These are phyloP conservation scores for Diplazon laetatorius DNA, from an alignment of 2,888 invertebrate species.

Conservation along the genomic window DNA sequence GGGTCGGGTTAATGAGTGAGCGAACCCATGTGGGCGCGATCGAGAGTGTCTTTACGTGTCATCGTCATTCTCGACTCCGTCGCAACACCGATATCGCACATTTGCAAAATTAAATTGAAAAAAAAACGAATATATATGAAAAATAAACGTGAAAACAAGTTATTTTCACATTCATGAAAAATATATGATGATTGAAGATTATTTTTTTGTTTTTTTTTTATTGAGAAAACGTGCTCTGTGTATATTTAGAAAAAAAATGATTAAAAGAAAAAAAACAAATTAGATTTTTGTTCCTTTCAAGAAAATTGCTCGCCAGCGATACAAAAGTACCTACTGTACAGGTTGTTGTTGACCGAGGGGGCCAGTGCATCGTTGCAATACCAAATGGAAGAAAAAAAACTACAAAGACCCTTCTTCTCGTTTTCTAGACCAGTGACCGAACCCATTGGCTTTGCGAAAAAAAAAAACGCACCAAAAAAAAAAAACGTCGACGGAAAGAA, in stretches of 20 bases:
- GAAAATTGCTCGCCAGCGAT: not conserved
- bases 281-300: too few species aligned
- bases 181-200: too few species aligned
- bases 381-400: not conserved
- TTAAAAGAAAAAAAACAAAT: not conserved
- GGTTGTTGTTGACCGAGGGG: too few species aligned
- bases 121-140: not conserved
- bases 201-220: too few species aligned
- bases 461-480: conserved; percentile 27
- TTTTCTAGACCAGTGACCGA: not conserved
- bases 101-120: not conserved
- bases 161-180: too few species aligned
- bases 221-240: too few species aligned
- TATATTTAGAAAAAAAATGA: not conserved
- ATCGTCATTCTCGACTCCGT: not conserved
- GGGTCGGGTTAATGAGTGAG: conserved; percentile 53
- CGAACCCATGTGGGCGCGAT: conserved; percentile 44
- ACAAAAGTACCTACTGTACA: too few species aligned
- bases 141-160: not conserved
- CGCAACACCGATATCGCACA: not conserved
- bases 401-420: not conserved
- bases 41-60: conserved; percentile 7
- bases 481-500: too few species aligned
- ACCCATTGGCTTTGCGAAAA: conserved; percentile 8
- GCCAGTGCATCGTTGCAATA: not conserved